Conservation (phyloP, 2,797 vertebrate genomes). For the Sebastes glaucus region DNA sequence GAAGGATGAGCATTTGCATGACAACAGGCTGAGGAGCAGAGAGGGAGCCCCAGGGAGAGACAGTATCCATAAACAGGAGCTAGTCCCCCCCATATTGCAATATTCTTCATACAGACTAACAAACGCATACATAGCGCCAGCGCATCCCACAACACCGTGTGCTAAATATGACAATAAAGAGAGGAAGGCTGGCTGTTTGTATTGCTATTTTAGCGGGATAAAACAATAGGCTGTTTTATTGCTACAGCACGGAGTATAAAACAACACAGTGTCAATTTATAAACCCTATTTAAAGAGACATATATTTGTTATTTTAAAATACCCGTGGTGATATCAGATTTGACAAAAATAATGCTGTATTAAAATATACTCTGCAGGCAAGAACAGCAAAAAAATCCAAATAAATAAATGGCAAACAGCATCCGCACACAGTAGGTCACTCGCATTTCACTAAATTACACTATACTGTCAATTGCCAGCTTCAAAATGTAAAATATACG, state of each 20-base stretch:
- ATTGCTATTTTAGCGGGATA: conserved; percentile 76
- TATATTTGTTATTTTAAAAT: conserved; percentile 73
- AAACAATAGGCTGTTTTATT: conserved; percentile 73
- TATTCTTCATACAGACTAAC: conserved; percentile 73
- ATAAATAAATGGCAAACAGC: conserved; percentile 67
- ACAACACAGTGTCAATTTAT: conserved; percentile 69
- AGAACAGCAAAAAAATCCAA: conserved; percentile 53
- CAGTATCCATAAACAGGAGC: conserved; percentile 85
- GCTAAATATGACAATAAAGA: conserved; percentile 79
- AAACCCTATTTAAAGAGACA: conserved; percentile 72
- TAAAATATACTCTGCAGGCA: conserved; percentile 63
- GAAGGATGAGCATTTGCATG: conserved; percentile 98
- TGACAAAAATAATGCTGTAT: conserved; percentile 63
- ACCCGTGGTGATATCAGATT: conserved; percentile 54
- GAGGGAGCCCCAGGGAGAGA: conserved; percentile 85
- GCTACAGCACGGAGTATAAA: conserved; percentile 60
- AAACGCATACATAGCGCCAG: conserved; percentile 61
- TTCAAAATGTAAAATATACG: conserved; percentile 68
- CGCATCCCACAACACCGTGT: conserved; percentile 60
- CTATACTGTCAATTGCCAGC: conserved; percentile 55
- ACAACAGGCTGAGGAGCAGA: conserved; percentile 88
- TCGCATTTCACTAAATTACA: conserved; percentile 64
- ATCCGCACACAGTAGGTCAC: conserved; percentile 60
- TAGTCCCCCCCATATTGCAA: conserved; percentile 63
- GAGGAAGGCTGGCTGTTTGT: conserved; percentile 64